Percentiles rank a stretch among this genome's conserved stretches.
phyloP scores from a whole-genome alignment of 2,888 invertebrate genomes.

The Sesia bembeciformis region DNA sequence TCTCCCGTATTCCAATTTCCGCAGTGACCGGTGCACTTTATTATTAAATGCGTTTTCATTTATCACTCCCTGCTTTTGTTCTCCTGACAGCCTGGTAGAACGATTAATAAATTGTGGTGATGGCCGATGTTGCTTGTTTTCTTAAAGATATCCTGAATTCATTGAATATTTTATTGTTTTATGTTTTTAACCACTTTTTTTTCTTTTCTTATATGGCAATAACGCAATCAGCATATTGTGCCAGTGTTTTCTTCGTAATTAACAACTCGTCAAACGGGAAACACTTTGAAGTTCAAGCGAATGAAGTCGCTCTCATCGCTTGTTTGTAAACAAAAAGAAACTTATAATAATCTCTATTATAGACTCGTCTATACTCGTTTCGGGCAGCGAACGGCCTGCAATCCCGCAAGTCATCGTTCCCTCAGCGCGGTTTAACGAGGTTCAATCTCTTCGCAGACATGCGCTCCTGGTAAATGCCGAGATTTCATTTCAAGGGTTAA shows the following conservation, averaged over 20 bases:
- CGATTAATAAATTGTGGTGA: too few relatives aligned
- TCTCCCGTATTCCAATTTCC: constrained; percentile 2
- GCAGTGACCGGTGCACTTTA: background rate
- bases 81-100: too few relatives aligned
- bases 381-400: constrained; percentile 12
- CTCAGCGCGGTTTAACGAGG: constrained; percentile 20
- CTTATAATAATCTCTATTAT: background rate
- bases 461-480: constrained; percentile 25
- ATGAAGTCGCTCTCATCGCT: background rate
- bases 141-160: too few relatives aligned
- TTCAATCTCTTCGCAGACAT: constrained; percentile 25
- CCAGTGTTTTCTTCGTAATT: too few relatives aligned
- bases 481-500: constrained; percentile 26
- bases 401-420: constrained; percentile 22
- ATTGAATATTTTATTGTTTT: too few relatives aligned
- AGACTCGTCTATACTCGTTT: background rate
- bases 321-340: background rate
- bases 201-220: too few relatives aligned
- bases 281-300: too few relatives aligned
- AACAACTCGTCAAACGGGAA: too few relatives aligned
- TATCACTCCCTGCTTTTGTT: background rate
- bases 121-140: too few relatives aligned
- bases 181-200: too few relatives aligned
- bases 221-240: too few relatives aligned
- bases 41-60: background rate